Evolutionary conservation across 2,113 vertebrate species (phyloP).

Genomic region (Stegastes partitus): DNA sequence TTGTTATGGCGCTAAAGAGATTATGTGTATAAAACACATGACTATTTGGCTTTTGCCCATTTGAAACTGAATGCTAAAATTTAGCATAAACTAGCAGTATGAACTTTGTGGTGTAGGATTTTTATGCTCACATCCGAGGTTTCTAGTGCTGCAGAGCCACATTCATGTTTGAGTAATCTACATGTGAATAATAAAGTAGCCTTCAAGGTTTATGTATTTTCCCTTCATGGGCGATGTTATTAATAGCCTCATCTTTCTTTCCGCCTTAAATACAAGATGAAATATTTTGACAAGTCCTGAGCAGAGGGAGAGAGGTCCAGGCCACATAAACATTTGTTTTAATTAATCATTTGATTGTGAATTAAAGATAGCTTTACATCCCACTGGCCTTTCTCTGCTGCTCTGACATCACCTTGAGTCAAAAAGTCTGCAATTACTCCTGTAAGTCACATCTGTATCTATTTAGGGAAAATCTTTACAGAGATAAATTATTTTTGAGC

Average conservation of each 20-base stretch:
- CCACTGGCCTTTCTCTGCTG: slow-evolving; percentile 34
- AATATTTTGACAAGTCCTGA: slow-evolving; percentile 81
- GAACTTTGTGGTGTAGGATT: slow-evolving; percentile 19
- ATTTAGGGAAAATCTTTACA: slow-evolving; percentile 74
- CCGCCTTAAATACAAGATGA: slow-evolving; percentile 75
- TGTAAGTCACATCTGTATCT: slow-evolving; percentile 69
- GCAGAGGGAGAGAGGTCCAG: slow-evolving; percentile 62
- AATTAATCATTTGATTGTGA: slow-evolving; percentile 78
- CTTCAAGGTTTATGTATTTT: slow-evolving; percentile 80
- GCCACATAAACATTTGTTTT: slow-evolving; percentile 79
- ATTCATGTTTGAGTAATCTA: slow-evolving; percentile 79
- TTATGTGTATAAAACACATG: neutral
- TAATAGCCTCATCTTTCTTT: slow-evolving; percentile 80
- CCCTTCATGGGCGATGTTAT: slow-evolving; percentile 72
- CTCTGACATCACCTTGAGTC: slow-evolving; percentile 58
- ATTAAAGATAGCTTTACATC: slow-evolving; percentile 55
- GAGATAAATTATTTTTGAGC: slow-evolving; percentile 58
- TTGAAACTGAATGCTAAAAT: slow-evolving; percentile 25
- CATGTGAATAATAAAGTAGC: slow-evolving; percentile 81
- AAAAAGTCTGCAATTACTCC: slow-evolving; percentile 35
- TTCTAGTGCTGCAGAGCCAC: slow-evolving; percentile 38
- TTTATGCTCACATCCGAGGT: slow-evolving; percentile 9
- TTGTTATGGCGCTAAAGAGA: neutral
- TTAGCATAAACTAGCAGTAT: neutral
- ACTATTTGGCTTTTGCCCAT: slow-evolving; percentile 32